These are phyloP conservation scores for Mus pahari DNA, from an alignment of 2,113 vertebrate species.

Conservation along the genomic window DNA sequence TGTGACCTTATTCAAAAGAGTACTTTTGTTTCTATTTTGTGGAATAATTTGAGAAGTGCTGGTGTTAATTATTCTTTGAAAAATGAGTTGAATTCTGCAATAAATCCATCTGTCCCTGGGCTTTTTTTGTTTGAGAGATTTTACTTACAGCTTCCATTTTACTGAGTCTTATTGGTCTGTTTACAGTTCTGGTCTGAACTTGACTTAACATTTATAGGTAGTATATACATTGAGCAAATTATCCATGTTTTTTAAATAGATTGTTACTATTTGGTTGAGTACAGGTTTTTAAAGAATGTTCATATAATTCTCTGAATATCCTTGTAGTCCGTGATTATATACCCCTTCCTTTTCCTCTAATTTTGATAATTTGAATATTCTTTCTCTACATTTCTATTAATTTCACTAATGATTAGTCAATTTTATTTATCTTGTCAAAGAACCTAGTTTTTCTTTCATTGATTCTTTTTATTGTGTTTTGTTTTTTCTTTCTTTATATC, in stretches of 20 bases:
- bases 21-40: neutral
- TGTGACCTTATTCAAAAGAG: neutral
- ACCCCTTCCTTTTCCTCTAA: no score
- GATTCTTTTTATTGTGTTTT: neutral
- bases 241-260: neutral
- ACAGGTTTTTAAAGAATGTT: neutral
- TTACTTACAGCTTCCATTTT: neutral
- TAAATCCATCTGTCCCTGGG: neutral
- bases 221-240: neutral
- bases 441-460: neutral
- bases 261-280: neutral
- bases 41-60: neutral
- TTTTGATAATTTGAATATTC: no score
- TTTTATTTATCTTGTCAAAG: neutral
- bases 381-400: neutral
- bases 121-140: neutral
- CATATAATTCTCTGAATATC: neutral
- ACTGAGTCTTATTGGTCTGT: neutral
- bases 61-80: neutral
- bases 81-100: neutral
- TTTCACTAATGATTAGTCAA: neutral
- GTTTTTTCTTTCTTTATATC: neutral
- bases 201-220: neutral
- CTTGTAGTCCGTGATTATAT: neutral
- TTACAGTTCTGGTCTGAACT: neutral